Conservation (phyloP, 2,888 invertebrate species). For the Sinopyrophorus schimmeli region DNA sequence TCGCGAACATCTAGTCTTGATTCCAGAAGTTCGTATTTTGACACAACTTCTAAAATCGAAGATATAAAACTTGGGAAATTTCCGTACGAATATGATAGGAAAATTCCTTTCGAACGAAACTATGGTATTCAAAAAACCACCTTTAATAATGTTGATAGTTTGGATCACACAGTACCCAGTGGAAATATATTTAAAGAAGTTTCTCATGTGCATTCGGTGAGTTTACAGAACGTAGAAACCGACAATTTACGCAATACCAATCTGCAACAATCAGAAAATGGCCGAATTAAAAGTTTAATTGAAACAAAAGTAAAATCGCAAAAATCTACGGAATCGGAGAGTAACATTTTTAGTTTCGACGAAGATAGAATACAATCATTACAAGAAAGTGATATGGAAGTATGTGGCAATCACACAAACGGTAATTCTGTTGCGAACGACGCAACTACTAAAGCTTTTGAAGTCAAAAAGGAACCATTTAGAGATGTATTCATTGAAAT, state of each 20-base stretch:
- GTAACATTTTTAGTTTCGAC: conserved; percentile 75
- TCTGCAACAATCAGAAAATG: conserved; percentile 45
- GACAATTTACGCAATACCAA: conserved; percentile 62
- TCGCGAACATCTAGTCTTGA: conserved; percentile 72
- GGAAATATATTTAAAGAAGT: conserved; percentile 21
- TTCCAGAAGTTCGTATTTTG: conserved; percentile 66
- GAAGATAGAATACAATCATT: conserved; percentile 75
- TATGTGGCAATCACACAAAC: conserved; percentile 40
- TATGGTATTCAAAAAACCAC: conserved; percentile 51
- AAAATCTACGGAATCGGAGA: conserved; percentile 69
- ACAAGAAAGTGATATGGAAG: conserved; percentile 58
- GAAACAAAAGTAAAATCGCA: conserved; percentile 56
- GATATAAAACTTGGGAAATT: conserved; percentile 41
- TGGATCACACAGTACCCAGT: conserved; percentile 15
- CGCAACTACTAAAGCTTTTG: conserved; percentile 30
- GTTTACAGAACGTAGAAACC: conserved; percentile 71
- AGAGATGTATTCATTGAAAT: conserved; percentile 62
- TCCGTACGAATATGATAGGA: conserved; percentile 50
- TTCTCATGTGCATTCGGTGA: conserved; percentile 66
- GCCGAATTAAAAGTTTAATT: conserved; percentile 16
- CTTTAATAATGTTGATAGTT: conserved; percentile 28
- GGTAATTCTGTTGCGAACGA: conserved; percentile 51
- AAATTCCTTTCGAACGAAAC: conserved; percentile 54
- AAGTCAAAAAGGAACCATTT: conserved; percentile 48
- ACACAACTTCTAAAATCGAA: conserved; percentile 52